Evolutionary conservation across 2,797 vertebrate genomes (phyloP).

Genomic region (Hyperoplus lanceolatus): DNA sequence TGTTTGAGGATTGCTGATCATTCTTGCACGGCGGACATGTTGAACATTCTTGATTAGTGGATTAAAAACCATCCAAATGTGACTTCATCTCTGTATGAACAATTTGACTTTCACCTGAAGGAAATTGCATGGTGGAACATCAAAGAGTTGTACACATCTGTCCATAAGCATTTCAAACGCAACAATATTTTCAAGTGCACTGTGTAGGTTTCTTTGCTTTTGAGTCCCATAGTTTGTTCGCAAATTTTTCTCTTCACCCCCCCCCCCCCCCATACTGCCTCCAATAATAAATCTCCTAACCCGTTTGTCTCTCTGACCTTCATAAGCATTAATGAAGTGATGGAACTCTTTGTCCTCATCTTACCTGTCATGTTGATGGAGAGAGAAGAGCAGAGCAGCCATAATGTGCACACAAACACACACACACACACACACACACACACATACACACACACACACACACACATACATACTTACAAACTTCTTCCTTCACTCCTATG

Average conservation of each 20-base stretch:
- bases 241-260: constrained; percentile 17
- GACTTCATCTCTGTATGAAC: constrained; percentile 7
- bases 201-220: not conserved
- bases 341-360: constrained; percentile 67
- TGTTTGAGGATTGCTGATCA: constrained; percentile 39
- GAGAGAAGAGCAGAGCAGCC: constrained; percentile 54
- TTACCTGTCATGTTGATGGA: constrained; percentile 61
- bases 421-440: not conserved
- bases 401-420: not conserved
- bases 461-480: constrained; percentile 8
- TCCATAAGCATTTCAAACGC: not conserved
- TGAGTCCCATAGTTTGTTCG: too few species aligned
- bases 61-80: constrained; percentile 23
- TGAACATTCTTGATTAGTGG: constrained; percentile 30
- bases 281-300: constrained; percentile 61
- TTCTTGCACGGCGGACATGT: constrained; percentile 24
- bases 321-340: constrained; percentile 74
- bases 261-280: constrained; percentile 46
- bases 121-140: not conserved
- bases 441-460: too few species aligned
- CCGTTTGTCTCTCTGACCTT: constrained; percentile 66
- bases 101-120: not conserved
- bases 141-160: not conserved
- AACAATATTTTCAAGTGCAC: not conserved
- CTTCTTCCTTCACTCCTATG: not conserved